Evolutionary conservation across 2,797 vertebrate genomes (phyloP).

Genomic region (Petrocephalus sullivani): DNA sequence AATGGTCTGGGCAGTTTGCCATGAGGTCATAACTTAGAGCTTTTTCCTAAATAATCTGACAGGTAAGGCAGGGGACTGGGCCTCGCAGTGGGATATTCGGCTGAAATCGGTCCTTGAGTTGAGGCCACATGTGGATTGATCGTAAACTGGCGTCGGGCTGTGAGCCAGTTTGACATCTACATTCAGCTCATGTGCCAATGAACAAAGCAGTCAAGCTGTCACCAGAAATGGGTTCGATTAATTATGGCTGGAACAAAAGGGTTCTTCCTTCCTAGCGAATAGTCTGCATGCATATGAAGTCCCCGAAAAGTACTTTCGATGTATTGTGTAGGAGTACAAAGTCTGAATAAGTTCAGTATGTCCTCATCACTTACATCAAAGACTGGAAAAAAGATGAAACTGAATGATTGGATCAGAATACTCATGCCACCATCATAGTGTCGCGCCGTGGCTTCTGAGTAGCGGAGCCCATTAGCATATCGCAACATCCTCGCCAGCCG

Average conservation of each 20-base stretch:
- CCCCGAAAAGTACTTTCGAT: neutral
- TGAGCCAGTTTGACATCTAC: neutral
- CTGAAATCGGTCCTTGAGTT: neutral
- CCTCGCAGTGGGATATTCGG: neutral
- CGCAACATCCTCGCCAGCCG: neutral
- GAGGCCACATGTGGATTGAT: neutral
- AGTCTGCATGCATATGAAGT: neutral
- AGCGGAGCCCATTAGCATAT: neutral
- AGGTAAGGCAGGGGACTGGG: neutral
- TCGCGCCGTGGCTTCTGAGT: neutral
- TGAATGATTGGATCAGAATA: neutral
- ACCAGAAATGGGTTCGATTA: neutral
- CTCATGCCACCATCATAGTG: neutral
- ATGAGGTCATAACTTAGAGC: neutral
- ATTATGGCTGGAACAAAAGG: neutral
- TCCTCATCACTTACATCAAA: neutral
- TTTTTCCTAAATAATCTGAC: neutral
- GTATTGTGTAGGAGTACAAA: neutral
- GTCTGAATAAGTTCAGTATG: neutral
- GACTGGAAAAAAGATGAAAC: neutral
- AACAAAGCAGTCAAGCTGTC: neutral
- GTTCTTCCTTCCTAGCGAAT: neutral
- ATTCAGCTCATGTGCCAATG: neutral
- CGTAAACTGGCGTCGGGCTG: neutral
- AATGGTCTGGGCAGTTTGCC: neutral